Evolutionary conservation across 2,113 vertebrate species (phyloP), one percentile per base, ranked within the genome.

Genomic region (Aviceda subcristata): DNA sequence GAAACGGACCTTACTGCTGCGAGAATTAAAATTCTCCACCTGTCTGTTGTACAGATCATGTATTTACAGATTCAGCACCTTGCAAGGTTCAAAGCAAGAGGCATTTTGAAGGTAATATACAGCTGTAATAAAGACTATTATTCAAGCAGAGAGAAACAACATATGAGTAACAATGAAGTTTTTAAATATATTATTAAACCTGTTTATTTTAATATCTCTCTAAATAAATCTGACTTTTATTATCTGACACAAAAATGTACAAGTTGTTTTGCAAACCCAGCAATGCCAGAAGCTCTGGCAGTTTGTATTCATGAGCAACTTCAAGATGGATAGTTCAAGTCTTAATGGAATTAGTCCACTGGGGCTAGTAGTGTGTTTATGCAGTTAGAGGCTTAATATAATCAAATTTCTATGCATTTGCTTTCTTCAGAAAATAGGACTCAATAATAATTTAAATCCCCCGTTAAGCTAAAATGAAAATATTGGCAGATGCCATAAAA

Each of bases 301-400:
- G 77, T 97, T 96, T 75, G 93, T 74, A 97, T 97, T 97, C 97
- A 96, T 86, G 87, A 97, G 79, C 51, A 84, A 62, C 87, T 79
- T 77, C 38, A 83, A 95, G 96, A 96, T 73, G 80, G 96, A 96
- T 96, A 80, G 94, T 93, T 96, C 79, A 91, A 39, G 7, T 92
- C 81, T 95, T 97, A 97, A 97, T 96, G 96, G 97, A 97, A 97
- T 97, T 97, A 97, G 90, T 94, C 97, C 94, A 92, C 84, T 63
- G 97, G 94, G 97, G 50, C 87, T 86, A 56, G 69, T 79, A 76
- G 81, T 94, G 82, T 93, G 93, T 90, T 96, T 96, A 96, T 89
- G 91, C 93, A 89, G 94, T 94, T 96, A 97, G 89, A 93, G 62
- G 82, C 83, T 95, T 85, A 53, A 94, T 95, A 94, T 92, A 98